phyloP scores from a whole-genome alignment of 2,113 vertebrate species.

The Myrmecobius fasciatus region DNA sequence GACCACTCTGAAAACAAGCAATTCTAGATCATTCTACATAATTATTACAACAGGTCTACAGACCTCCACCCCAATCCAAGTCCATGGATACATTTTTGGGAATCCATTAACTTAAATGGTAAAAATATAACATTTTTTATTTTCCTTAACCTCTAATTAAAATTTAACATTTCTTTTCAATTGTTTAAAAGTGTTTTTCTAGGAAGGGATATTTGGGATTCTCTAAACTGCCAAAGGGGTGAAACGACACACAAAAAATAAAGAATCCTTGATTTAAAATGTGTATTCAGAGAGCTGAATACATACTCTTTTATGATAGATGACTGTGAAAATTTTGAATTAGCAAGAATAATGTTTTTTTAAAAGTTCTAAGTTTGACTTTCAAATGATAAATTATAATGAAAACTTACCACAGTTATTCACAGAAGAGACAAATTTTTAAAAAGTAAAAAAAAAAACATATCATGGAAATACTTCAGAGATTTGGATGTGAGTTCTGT shows the following conservation, averaged over 20 bases:
- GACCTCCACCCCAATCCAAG: neutral
- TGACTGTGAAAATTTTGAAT: constrained; percentile 31
- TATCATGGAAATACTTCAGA: constrained; percentile 14
- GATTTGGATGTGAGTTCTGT: neutral
- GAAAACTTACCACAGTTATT: neutral
- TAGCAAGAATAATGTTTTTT: constrained; percentile 21
- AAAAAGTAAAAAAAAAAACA: constrained; percentile 25
- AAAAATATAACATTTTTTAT: neutral
- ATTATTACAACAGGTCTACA: neutral
- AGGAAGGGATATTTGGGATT: neutral
- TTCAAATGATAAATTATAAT: neutral
- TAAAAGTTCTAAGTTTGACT: constrained; percentile 8
- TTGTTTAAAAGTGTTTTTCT: neutral
- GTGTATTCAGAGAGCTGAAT: neutral
- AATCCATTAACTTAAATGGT: neutral
- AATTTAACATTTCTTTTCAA: neutral
- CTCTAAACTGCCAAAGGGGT: neutral
- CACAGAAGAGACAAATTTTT: constrained; percentile 37
- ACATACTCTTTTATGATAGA: neutral
- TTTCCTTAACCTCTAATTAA: neutral
- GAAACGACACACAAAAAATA: neutral
- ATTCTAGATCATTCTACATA: neutral
- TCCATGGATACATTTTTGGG: neutral
- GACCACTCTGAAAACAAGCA: neutral
- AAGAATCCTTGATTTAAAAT: neutral